Percentiles rank a stretch among this genome's conserved stretches.
Evolutionary conservation across 2,797 vertebrate species (phyloP).

Genomic region (Pseudochirops corinnae): DNA sequence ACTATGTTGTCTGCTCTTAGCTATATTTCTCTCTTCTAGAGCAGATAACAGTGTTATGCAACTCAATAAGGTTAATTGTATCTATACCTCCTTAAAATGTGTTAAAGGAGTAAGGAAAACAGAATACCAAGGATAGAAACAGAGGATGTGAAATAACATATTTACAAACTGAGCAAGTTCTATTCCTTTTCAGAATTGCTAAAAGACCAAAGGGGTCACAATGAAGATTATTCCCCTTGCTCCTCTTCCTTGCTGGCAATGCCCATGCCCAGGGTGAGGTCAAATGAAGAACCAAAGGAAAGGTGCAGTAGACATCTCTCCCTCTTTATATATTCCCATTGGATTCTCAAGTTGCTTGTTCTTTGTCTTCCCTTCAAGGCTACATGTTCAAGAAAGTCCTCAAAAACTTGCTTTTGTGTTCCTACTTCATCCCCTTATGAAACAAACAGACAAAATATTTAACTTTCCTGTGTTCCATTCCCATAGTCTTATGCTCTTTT

Average conservation of each 20-base stretch:
- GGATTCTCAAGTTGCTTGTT: not conserved
- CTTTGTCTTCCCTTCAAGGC: not conserved
- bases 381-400: not conserved
- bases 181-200: not conserved
- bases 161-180: not conserved
- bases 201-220: not conserved
- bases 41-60: not conserved
- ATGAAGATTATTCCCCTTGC: not conserved
- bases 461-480: not conserved
- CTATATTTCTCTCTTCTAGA: not conserved
- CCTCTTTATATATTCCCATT: not conserved
- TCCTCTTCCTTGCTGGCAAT: not conserved
- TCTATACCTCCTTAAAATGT: not conserved
- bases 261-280: not conserved
- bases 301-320: not conserved
- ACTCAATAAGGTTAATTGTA: not conserved
- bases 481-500: not conserved
- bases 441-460: not conserved
- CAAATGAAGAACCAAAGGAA: not conserved
- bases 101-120: not conserved
- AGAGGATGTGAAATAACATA: not conserved
- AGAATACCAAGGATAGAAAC: not conserved
- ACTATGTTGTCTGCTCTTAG: not conserved
- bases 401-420: not conserved
- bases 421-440: not conserved